Base-by-base conservation (phyloP, 2,888 invertebrate species). In the Capitulum mitella region DNA sequence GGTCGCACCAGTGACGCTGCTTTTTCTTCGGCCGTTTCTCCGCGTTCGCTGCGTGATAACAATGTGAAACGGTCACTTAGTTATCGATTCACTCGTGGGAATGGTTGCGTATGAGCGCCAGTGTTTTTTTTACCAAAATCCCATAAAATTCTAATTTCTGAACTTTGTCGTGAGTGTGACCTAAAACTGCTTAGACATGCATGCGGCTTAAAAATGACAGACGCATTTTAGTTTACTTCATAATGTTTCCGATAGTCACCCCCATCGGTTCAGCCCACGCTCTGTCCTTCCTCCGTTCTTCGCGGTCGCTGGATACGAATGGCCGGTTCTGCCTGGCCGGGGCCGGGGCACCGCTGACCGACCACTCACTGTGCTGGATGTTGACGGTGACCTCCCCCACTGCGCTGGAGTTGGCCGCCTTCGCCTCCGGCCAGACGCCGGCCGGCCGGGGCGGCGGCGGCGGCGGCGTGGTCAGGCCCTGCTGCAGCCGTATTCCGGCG, bases 1-100 rank as follows among this genome's bases (percentile, higher is more conserved):
- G 46, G 46, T 76, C 76, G n/a, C 76, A 76, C 76, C 76, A 76
- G 76, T 76, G 76, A 29, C 76, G 70, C 37, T 2, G 22, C 26
- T 70, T 70, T 26, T 26, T 26, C 26, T 40, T 40, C 40, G 37
- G 22, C 3, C 40, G 37, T 34, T 40, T 70, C 26, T 70, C 26
- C 12, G 22, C 5, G 40, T 70, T 70, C 34, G 70, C 58, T 58
- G 58, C 58, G 29, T 0, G 58, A 29, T 8, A 43, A 43, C 5
- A 43, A 43, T 12, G 12, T 12, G 12, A 8, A 43, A 43, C 43
- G 43, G 43, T 43, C 12, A 43, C 43, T 12, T 43, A 8, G 5
- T 5, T 12, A 8, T 43, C 43, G 12, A 12, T 43, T 43, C 6
- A 43, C 43, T 43, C 6, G 12, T 43, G 43, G 5, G 12, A 5